Base-by-base conservation (phyloP, 2,797 vertebrate species). In the Poecilia wingei region DNA sequence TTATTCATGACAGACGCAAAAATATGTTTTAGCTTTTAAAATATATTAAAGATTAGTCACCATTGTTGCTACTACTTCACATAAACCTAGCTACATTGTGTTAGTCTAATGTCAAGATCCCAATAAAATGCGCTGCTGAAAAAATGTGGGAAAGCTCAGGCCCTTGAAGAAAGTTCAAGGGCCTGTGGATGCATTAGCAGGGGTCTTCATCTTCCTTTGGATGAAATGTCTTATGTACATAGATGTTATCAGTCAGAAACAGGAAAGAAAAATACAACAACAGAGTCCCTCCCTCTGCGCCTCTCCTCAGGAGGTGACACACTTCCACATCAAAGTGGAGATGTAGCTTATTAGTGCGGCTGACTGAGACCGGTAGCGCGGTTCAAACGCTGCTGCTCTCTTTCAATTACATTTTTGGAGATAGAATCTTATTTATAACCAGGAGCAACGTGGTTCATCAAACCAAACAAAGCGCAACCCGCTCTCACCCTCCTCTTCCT, bases 241-340 rank as follows among this genome's bases (percentile, higher is more conserved):
- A 74, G 87, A 87, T 87, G 78, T 77, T 78, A 87, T 91, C 85
- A 78, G 66, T 75, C 78, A 61, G 75, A 72, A 79, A 80, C 79
- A 68, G 78, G 85, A 61, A 59, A 77, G 74, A 71, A 13, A 14
- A 39, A 41, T 13, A 59, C 33, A 71, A 47, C 25, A n/a, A 45
- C 5, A 47, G 83, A 86, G 76, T 84, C 82, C 85, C 85, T 83
- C 79, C 79, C 79, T 84, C 82, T 81, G 77, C 80, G 83, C 66
- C 59, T 90, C 90, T 89, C 88, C 82, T 81, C 85, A 87, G 88
- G 90, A 93, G 88, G 91, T 92, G 92, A 93, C 92, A 57, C 91
- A 93, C 89, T 93, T 93, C 76, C 85, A 92, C 93, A 94, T 95
- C 93, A 95, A 95, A 95, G 94, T 83, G 81, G 79, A 90, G 91